A percentile compares a stretch with the other conserved stretches of the same genome.
Evolutionary conservation across 1,140 invertebrate species (phyloP).

Genomic region (Sarcophaga peregrina): DNA sequence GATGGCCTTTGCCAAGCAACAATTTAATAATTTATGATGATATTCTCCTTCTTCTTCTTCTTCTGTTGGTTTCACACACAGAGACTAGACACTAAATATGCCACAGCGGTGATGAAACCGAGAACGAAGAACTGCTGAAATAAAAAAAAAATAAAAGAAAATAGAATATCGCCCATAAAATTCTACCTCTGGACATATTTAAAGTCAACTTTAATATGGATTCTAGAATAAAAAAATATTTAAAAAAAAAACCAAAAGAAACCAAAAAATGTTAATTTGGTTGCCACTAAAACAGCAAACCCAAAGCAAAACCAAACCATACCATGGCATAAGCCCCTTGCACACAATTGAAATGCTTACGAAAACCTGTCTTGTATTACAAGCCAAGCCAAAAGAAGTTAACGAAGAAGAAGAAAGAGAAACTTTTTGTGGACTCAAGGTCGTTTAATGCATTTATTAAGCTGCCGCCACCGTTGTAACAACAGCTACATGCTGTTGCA

Average conservation of each 20-base stretch:
- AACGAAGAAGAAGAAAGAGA: not conserved
- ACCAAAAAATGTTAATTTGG: constrained; percentile 7
- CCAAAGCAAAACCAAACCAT: too few relatives aligned
- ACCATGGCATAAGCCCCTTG: not conserved
- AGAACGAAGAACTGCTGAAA: too few relatives aligned
- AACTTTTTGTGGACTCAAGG: constrained; percentile 31
- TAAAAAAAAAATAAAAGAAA: too few relatives aligned
- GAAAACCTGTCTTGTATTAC: not conserved
- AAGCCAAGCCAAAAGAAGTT: too few relatives aligned
- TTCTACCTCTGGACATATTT: too few relatives aligned
- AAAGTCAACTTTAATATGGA: too few relatives aligned
- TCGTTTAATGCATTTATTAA: constrained; percentile 41
- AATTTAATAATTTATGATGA: constrained; percentile 31
- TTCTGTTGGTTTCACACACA: not conserved
- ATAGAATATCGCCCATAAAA: too few relatives aligned
- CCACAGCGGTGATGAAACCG: constrained; percentile 5
- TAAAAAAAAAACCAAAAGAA: too few relatives aligned
- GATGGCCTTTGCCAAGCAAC: not conserved
- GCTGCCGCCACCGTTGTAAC: not conserved
- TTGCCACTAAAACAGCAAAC: not conserved
- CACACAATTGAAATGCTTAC: not conserved
- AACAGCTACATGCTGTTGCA: not conserved
- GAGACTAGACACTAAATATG: not conserved
- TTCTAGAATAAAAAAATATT: too few relatives aligned
- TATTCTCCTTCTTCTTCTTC: not conserved